Base-by-base conservation (phyloP, 2,113 vertebrate genomes). In the Apteryx mantelli region DNA sequence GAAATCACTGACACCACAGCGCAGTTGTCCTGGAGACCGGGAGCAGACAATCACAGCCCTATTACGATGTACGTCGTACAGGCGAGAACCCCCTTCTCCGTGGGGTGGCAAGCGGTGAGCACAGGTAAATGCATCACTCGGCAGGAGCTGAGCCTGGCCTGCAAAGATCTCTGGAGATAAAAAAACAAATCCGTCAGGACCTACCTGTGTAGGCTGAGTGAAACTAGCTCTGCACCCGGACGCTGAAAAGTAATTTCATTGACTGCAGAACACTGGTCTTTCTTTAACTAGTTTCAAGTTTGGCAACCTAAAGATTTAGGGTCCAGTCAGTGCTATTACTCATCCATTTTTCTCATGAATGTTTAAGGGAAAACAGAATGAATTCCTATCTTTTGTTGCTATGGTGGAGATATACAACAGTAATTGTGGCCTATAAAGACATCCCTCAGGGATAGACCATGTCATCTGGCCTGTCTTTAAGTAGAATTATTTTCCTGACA, bases 11-110 rank as follows among this genome's bases (percentile, higher is more conserved):
- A 99, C 92, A 99, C 97, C 91, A 99, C 99, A 0, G 99, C 99
- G 22, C 98, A 99, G 98, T 98, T 99, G 69, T 99, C 99, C 97
- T 99, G 99, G 99, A 99, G 98, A 94, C 98, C 99, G 1, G 99
- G 99, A 90, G 98, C 99, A 38, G 99, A 99, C 98, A 99, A 99
- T 98, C 99, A 99, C 98, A 99, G 99, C 98, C 99, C 99, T 86
- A 98, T 99, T 97, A 99, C 99, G 7, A 98, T 98, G 94, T 99
- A 99, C 56, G 98, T 98, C 32, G 98, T 99, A 66, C 99, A 99
- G 97, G 99, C 99, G 48, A 98, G 99, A 96, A 99, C 99, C 8
- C 99, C 99, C 1, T 99, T 99, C 98, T 99, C 99, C 9, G 99
- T 99, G 95, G 99, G 99, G 88, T 99, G 99, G 99, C 99, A 99